phyloP scores from a whole-genome alignment of 2,113 vertebrate genomes.

The Arvicanthis niloticus region DNA sequence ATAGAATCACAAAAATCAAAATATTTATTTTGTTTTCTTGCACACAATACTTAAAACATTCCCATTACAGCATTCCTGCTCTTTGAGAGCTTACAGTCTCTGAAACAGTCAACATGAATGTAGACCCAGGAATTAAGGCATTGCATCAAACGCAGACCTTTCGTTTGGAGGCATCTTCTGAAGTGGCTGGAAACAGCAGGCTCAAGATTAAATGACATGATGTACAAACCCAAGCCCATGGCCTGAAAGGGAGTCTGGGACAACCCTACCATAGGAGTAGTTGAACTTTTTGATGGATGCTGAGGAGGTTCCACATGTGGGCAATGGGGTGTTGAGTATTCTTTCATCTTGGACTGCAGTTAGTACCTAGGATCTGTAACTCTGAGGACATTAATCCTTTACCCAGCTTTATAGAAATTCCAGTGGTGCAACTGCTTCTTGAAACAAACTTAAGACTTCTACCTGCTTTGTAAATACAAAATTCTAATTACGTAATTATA shows the following conservation, averaged over 20 bases:
- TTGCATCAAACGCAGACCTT: slow-evolving; percentile 68
- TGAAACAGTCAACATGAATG: slow-evolving; percentile 71
- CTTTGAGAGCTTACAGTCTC: slow-evolving; percentile 78
- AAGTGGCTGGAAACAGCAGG: slow-evolving; percentile 55
- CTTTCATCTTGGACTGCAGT: background rate
- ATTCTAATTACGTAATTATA: background rate
- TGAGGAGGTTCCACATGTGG: background rate
- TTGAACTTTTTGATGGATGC: slow-evolving; percentile 23
- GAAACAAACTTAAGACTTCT: slow-evolving; percentile 11
- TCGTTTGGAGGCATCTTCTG: slow-evolving; percentile 48
- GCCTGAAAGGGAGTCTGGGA: slow-evolving; percentile 37
- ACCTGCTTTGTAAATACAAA: slow-evolving; percentile 21
- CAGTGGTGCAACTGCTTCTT: background rate
- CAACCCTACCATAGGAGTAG: background rate
- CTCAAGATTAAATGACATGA: slow-evolving; percentile 61
- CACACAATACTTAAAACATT: slow-evolving; percentile 76
- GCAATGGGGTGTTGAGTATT: slow-evolving; percentile 2
- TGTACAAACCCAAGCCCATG: background rate
- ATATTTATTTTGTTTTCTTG: slow-evolving; percentile 82
- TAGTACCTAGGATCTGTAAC: slow-evolving; percentile 19
- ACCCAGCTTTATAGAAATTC: background rate
- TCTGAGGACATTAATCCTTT: background rate
- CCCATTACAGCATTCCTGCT: slow-evolving; percentile 74
- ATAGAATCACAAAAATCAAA: slow-evolving; percentile 80
- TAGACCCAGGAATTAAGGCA: slow-evolving; percentile 80